Base-by-base conservation (phyloP, 2,888 invertebrate species). In the Cerastis rubricosa region DNA sequence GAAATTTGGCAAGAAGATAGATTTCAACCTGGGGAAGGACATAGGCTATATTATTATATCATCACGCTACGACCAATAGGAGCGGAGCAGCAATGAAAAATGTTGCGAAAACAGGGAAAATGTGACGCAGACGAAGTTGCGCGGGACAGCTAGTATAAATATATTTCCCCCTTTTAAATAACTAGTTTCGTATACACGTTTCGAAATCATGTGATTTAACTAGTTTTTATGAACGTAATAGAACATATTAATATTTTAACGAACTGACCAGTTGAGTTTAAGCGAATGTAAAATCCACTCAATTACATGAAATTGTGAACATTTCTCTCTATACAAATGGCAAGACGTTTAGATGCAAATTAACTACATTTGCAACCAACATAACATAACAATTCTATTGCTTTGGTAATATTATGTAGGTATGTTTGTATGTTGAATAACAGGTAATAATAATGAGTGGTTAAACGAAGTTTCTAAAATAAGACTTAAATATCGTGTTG, bases 311-410 rank as follows among this genome's bases (percentile, higher is more conserved):
- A 78, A 69, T 83, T 61, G 64, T 72, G 68, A 61, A 78, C 66
- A 78, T 71, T 71, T 69, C 71, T 45, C 57, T 71, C 47, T 69
- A 59, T 47, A 74, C 71, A 75, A 73, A 67, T 51, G 64, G 61
- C 49, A 57, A 73, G 63, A 69, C 63, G 65, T 83, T 76, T 71
- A 72, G 47, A 85, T 83, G 76, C 72, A 85, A 85, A 80, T 80
- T 64, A 74, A 76, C 51, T 71, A 83, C 66, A 85, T 76, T 75
- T 72, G 59, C 61, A 19, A 61, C 40, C 63, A 14, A 70, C 80
- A 75, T 65, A 14, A 70, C 80, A 75, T 51, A 70, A 49, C 65
- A 57, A 54, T 73, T 80, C 63, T 76, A 77, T 72, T 83, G 76
- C 77, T 45, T 72, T 85, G 12, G 14, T 51, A n/a, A 64, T 59